Percentiles rank a stretch among this genome's conserved stretches.
Evolutionary conservation across 2,797 vertebrate species (phyloP).

Genomic region (Cirrhinus mrigala): DNA sequence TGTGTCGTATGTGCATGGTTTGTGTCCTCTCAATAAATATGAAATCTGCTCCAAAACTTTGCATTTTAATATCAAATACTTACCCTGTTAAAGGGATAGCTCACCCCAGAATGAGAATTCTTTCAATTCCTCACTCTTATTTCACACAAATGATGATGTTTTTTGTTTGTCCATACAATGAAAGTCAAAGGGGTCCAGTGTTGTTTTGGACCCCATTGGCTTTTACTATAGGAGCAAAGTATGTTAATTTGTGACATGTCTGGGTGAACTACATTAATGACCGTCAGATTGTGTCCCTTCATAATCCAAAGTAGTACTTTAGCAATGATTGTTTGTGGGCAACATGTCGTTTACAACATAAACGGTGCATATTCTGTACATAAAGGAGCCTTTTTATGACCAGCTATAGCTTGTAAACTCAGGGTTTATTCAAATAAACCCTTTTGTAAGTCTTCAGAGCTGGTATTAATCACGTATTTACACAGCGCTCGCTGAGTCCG

Average conservation of each 20-base stretch:
- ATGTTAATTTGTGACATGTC: neutral
- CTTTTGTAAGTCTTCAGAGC: conserved; percentile 16
- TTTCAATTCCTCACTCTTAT: neutral
- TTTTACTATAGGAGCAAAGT: neutral
- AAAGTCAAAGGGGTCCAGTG: neutral
- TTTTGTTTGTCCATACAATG: neutral
- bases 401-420: conserved; percentile 24
- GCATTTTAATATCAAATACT: conserved; percentile 13
- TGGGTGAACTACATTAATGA: neutral
- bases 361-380: neutral
- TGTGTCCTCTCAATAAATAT: conserved; percentile 62
- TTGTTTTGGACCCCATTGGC: neutral
- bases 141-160: neutral
- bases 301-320: neutral
- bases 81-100: neutral
- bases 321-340: neutral
- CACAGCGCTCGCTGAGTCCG: conserved; percentile 14
- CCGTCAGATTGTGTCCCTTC: neutral
- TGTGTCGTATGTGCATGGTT: conserved; percentile 59
- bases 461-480: neutral
- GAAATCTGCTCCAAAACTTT: conserved; percentile 18
- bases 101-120: neutral
- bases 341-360: neutral
- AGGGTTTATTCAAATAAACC: neutral
- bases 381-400: neutral